These are phyloP conservation scores for Ictidomys tridecemlineatus DNA, from an alignment of 2,113 vertebrate genomes.

Conservation along the genomic window DNA sequence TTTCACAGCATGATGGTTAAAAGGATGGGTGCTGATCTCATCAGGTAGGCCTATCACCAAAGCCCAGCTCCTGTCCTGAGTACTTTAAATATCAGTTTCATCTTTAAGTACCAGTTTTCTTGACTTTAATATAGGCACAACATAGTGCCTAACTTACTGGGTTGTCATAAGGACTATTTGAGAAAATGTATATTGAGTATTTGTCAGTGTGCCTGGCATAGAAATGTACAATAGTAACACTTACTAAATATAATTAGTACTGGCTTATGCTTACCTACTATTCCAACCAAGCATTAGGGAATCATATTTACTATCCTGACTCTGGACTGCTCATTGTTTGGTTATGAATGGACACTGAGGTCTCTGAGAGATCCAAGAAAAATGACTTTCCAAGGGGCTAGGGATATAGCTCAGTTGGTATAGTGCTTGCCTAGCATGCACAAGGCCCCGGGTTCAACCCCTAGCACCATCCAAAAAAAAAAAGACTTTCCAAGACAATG, in stretches of 20 bases:
- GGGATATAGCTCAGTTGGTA: too few species aligned
- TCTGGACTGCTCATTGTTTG: neutral
- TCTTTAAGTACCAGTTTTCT: constrained; percentile 3
- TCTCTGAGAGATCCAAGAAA: constrained; percentile 8
- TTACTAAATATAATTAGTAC: constrained; percentile 16
- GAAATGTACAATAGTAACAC: neutral
- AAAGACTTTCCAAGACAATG: neutral
- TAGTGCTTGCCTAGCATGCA: too few species aligned
- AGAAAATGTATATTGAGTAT: constrained; percentile 1
- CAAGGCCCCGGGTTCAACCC: too few species aligned
- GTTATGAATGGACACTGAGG: neutral
- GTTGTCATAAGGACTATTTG: constrained; percentile 1
- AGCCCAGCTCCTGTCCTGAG: neutral
- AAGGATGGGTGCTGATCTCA: neutral
- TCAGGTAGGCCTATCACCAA: neutral
- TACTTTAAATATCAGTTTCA: neutral
- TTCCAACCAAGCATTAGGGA: neutral
- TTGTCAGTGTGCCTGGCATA: neutral
- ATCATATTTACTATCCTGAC: neutral
- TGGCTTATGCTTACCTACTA: constrained; percentile 3
- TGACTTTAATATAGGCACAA: neutral
- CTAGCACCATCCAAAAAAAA: too few species aligned
- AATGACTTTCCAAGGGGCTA: neutral
- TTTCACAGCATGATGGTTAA: neutral
- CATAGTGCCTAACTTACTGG: neutral